Evolutionary conservation across 1,140 invertebrate species (phyloP).

Genomic region (Eumeta japonica): DNA sequence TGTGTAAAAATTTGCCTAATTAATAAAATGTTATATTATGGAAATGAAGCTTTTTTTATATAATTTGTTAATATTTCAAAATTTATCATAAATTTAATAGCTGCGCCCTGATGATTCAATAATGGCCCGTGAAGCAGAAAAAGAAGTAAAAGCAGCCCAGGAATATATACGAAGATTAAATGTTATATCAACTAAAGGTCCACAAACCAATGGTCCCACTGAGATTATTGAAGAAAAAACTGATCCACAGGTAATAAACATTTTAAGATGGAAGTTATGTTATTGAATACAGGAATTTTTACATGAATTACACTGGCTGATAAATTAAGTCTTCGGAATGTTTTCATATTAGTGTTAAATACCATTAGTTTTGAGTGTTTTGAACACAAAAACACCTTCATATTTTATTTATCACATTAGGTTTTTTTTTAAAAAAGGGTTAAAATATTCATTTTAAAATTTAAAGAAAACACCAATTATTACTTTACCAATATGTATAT

Average conservation of each 20-base stretch:
- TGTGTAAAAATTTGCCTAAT: no score
- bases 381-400: no score
- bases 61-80: constrained; percentile 3
- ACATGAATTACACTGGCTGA: neutral
- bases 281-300: neutral
- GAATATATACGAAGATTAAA: constrained; percentile 85
- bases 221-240: constrained; percentile 71
- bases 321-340: no score
- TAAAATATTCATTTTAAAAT: no score
- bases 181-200: constrained; percentile 81
- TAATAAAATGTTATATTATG: constrained; percentile 9
- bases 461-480: no score
- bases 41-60: constrained; percentile 6
- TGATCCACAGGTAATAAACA: constrained; percentile 39
- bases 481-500: no score
- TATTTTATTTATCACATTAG: no score
- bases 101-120: constrained; percentile 80
- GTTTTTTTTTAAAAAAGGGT: no score
- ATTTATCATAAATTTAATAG: constrained; percentile 47
- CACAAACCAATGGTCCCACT: constrained; percentile 71
- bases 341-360: no score
- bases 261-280: neutral
- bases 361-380: no score
- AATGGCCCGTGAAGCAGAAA: constrained; percentile 80
- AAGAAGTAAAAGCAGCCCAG: constrained; percentile 79